A percentile compares a stretch with the other conserved stretches of the same genome.
phyloP scores from a whole-genome alignment of 2,797 vertebrate genomes.

The Brachyalestes nurse region DNA sequence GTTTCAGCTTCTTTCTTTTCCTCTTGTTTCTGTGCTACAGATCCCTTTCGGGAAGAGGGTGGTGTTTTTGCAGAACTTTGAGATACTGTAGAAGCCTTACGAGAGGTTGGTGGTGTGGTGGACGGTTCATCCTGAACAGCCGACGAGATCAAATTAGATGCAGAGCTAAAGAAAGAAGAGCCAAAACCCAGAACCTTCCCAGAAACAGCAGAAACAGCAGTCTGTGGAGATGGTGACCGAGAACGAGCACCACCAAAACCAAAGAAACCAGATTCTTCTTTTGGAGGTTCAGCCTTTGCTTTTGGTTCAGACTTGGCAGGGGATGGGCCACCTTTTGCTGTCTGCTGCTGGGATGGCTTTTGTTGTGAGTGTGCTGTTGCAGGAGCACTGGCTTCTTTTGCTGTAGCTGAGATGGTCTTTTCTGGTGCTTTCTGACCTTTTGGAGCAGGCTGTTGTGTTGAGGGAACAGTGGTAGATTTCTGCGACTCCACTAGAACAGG shows the following conservation, averaged over 20 bases:
- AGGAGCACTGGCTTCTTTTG: slow-evolving; percentile 1
- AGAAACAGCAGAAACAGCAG: slow-evolving; percentile 79
- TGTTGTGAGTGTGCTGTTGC: neutral
- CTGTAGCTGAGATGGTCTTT: neutral
- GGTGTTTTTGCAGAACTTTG: slow-evolving; percentile 78
- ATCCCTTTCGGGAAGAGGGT: slow-evolving; percentile 72
- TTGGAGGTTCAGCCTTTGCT: slow-evolving; percentile 73
- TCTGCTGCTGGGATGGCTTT: neutral
- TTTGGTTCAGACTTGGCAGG: slow-evolving; percentile 71
- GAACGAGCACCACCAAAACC: slow-evolving; percentile 73
- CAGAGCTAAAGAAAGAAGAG: slow-evolving; percentile 93
- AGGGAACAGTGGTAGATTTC: slow-evolving; percentile 16
- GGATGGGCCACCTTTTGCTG: slow-evolving; percentile 11
- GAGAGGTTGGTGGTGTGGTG: slow-evolving; percentile 72
- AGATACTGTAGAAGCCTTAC: slow-evolving; percentile 73
- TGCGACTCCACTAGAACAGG: neutral
- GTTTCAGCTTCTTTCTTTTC: slow-evolving; percentile 57
- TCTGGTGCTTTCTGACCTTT: slow-evolving; percentile 12
- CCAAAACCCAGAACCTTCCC: slow-evolving; percentile 96
- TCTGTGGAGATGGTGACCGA: slow-evolving; percentile 79
- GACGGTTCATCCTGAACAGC: slow-evolving; percentile 79
- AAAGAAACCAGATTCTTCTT: slow-evolving; percentile 75
- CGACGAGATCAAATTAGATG: slow-evolving; percentile 91
- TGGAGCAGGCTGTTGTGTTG: slow-evolving; percentile 13
- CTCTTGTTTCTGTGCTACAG: slow-evolving; percentile 7